Evolutionary conservation across 2,888 invertebrate genomes (phyloP).

Genomic region (Diplazon laetatorius): DNA sequence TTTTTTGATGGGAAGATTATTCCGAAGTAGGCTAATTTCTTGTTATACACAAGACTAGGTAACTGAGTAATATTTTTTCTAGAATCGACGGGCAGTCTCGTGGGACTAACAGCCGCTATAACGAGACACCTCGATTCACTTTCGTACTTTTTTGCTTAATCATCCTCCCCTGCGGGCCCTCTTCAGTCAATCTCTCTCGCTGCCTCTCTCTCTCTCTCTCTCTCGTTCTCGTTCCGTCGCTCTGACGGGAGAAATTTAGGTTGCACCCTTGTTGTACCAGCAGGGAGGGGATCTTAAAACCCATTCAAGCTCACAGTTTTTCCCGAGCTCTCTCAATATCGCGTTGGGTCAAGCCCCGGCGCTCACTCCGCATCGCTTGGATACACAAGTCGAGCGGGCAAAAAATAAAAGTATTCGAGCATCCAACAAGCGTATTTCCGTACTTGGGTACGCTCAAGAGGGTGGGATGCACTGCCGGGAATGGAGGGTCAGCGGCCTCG

Average conservation of each 20-base stretch:
- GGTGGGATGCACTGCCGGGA: conserved; percentile 5
- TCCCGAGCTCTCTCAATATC: conserved; percentile 30
- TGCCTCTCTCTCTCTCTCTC: conserved; percentile 18
- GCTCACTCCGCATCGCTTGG: conserved; percentile 33
- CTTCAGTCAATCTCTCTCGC: conserved; percentile 16
- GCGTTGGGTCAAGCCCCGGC: conserved; percentile 30
- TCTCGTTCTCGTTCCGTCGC: conserved; percentile 41
- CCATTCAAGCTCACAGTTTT: conserved; percentile 33
- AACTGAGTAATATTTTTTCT: conserved; percentile 2
- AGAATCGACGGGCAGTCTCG: conserved; percentile 10
- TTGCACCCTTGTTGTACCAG: conserved; percentile 27
- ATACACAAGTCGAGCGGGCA: conserved; percentile 29
- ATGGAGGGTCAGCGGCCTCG: conserved; percentile 25
- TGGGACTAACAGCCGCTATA: conserved; percentile 6
- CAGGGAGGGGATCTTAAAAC: conserved; percentile 22
- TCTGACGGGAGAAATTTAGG: conserved; percentile 24
- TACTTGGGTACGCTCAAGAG: conserved; percentile 19
- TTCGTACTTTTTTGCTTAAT: conserved; percentile 29
- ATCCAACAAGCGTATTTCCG: conserved; percentile 33
- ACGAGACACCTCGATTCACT: conserved; percentile 23
- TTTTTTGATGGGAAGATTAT: background rate
- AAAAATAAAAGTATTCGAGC: conserved; percentile 35
- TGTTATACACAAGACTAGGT: background rate
- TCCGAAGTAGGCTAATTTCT: background rate
- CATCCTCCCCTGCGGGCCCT: conserved; percentile 26